These are phyloP conservation scores for Phocoena phocoena DNA, from an alignment of 2,113 vertebrate species.

Conservation along the genomic window DNA sequence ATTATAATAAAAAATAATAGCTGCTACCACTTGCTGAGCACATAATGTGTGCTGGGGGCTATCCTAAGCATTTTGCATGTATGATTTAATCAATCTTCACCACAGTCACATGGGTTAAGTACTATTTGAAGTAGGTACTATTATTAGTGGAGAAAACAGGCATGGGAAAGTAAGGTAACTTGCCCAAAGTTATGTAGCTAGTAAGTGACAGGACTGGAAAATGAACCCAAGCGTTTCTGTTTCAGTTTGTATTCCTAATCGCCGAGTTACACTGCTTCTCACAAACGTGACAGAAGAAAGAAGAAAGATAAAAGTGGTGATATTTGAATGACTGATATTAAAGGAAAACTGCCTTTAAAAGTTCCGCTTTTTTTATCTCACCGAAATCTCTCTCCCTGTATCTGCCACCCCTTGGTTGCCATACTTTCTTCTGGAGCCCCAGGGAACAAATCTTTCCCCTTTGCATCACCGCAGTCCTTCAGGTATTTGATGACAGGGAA, in stretches of 20 bases:
- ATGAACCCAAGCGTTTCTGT: neutral
- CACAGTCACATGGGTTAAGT: neutral
- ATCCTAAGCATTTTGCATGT: neutral
- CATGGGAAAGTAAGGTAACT: neutral
- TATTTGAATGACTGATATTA: neutral
- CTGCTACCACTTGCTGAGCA: neutral
- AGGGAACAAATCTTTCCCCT: neutral
- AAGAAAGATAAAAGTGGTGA: neutral
- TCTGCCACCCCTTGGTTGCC: neutral
- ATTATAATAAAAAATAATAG: neutral
- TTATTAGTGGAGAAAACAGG: neutral
- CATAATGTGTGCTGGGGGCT: neutral
- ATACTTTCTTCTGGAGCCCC: neutral
- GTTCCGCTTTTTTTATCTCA: neutral
- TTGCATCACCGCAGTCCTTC: neutral
- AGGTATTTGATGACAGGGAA: neutral
- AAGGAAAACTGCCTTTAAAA: neutral
- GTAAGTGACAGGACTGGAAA: neutral
- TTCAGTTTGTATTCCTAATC: neutral
- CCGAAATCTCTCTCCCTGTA: neutral
- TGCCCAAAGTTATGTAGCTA: neutral
- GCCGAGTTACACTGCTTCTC: neutral
- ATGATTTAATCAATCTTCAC: neutral
- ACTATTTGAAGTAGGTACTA: neutral
- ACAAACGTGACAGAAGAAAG: neutral